Evolutionary conservation across 2,888 invertebrate genomes (phyloP).

Genomic region (Perizoma affinitatum): DNA sequence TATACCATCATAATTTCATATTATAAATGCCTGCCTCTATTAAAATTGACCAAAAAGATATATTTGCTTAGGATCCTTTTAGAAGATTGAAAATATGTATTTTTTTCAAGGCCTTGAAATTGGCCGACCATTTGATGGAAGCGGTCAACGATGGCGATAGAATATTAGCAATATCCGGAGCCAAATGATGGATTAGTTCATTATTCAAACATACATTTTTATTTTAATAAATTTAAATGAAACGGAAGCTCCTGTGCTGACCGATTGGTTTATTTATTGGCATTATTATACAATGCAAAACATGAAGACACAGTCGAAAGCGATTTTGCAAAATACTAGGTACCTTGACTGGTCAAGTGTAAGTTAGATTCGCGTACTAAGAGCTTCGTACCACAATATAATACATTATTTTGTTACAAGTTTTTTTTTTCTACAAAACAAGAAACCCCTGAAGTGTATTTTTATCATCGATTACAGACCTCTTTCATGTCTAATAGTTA

Average conservation of each 20-base stretch:
- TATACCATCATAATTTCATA: conserved; percentile 4
- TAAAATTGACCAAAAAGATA: conserved; percentile 29
- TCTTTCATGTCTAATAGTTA: too few relatives aligned
- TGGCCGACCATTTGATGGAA: conserved; percentile 2
- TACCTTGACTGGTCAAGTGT: too few relatives aligned
- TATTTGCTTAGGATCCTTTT: conserved; percentile 38
- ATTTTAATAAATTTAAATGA: conserved; percentile 7
- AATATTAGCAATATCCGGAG: conserved; percentile 18
- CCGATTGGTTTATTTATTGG: neutral
- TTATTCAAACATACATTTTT: conserved; percentile 3
- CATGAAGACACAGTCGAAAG: too few relatives aligned
- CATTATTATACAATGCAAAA: neutral
- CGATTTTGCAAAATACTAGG: too few relatives aligned
- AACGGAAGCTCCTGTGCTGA: conserved; percentile 4
- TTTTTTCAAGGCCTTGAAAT: neutral
- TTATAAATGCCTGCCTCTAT: conserved; percentile 16
- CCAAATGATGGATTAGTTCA: neutral
- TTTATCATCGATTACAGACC: too few relatives aligned
- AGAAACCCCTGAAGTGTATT: too few relatives aligned
- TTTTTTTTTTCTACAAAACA: too few relatives aligned
- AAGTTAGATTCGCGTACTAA: too few relatives aligned
- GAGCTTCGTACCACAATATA: too few relatives aligned
- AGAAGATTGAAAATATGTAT: neutral
- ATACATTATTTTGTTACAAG: too few relatives aligned
- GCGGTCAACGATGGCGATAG: conserved; percentile 10